Conservation (phyloP, 2,113 vertebrate species). For the Myrmophylax atrothorax region DNA sequence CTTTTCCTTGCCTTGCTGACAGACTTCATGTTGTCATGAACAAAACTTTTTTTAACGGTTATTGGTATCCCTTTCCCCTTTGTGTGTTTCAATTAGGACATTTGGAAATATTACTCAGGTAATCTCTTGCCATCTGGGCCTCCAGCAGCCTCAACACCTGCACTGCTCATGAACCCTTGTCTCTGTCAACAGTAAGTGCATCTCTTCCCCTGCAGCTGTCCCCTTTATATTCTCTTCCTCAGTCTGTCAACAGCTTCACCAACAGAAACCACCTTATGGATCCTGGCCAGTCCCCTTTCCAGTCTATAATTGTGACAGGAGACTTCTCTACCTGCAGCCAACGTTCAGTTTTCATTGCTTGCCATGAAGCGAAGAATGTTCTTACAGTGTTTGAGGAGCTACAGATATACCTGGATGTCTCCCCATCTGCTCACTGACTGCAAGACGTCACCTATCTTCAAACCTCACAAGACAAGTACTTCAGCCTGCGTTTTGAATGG, state of each 20-base stretch:
- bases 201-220: background rate
- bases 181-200: background rate
- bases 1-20: background rate
- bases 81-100: background rate
- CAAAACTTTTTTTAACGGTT: background rate
- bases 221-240: background rate
- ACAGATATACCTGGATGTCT: background rate
- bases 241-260: background rate
- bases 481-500: background rate
- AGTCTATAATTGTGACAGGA: background rate
- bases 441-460: background rate
- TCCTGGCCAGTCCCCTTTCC: background rate
- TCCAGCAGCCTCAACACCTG: slow-evolving; percentile 9
- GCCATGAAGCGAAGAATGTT: rapidly evolving
- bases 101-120: slow-evolving; percentile 12
- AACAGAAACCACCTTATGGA: background rate
- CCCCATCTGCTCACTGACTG: background rate
- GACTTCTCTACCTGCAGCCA: background rate
- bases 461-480: background rate
- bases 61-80: background rate
- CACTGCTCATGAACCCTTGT: background rate
- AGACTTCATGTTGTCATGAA: background rate
- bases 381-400: background rate
- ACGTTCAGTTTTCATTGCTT: background rate
- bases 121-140: background rate